Conservation (phyloP, 2,888 invertebrate genomes). For the Zhuqinia jingwanae region DNA sequence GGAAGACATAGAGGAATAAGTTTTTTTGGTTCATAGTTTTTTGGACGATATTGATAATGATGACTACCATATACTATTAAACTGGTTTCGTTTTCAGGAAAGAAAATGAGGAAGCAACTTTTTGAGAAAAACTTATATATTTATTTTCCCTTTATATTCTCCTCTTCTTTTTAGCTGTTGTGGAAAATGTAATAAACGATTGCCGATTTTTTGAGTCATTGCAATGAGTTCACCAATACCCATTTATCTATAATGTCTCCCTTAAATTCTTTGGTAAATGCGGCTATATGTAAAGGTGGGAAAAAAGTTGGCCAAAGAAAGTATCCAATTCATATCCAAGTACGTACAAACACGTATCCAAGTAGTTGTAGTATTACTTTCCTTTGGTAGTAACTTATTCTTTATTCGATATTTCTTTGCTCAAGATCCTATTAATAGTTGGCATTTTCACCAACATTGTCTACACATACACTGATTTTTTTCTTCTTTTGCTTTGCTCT, state of each 20-base stretch:
- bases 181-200: neutral
- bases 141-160: neutral
- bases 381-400: too few relatives aligned
- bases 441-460: neutral
- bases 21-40: neutral
- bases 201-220: neutral
- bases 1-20: neutral
- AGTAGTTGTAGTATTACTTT: too few relatives aligned
- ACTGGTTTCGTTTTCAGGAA: conserved; percentile 8
- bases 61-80: too few relatives aligned
- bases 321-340: neutral
- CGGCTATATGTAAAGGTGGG: conserved; percentile 38
- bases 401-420: neutral
- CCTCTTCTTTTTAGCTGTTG: neutral
- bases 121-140: neutral
- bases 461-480: neutral
- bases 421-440: neutral
- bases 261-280: conserved; percentile 23
- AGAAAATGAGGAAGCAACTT: conserved; percentile 31
- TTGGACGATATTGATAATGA: neutral
- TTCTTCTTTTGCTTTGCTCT: neutral
- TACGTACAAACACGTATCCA: neutral
- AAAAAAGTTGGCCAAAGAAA: conserved; percentile 17
- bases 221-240: conserved; percentile 15
- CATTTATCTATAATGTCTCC: conserved; percentile 33